Conservation (phyloP, 1,140 invertebrate genomes). For the Euborellia annulipes region DNA sequence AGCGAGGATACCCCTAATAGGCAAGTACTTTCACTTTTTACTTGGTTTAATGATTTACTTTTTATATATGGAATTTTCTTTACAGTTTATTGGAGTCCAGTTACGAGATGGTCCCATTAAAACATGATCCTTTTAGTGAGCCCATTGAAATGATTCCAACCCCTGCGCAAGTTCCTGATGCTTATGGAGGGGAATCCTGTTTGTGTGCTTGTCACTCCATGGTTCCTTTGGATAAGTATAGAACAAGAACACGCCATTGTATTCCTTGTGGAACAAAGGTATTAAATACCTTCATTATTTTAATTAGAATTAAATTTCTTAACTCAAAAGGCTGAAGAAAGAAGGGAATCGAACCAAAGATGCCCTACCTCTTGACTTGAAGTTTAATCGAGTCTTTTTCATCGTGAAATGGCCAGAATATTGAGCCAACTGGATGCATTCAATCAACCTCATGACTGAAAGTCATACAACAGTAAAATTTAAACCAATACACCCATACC, state of each 20-base stretch:
- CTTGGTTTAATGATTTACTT: slow-evolving; percentile 1
- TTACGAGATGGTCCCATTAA: slow-evolving; percentile 33
- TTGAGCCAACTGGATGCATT: too few relatives aligned
- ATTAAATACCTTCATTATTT: too few relatives aligned
- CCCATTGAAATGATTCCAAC: slow-evolving; percentile 30
- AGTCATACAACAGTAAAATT: too few relatives aligned
- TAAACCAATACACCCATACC: too few relatives aligned
- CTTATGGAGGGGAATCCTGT: slow-evolving; percentile 42
- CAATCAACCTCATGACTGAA: too few relatives aligned
- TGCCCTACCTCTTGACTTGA: too few relatives aligned
- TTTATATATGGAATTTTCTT: slow-evolving; percentile 15
- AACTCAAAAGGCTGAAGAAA: too few relatives aligned
- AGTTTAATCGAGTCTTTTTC: too few relatives aligned
- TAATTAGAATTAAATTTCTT: too few relatives aligned
- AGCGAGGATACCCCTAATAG: slow-evolving; percentile 52
- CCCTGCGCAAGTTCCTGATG: slow-evolving; percentile 36
- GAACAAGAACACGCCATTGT: slow-evolving; percentile 38
- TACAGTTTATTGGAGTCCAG: slow-evolving; percentile 31
- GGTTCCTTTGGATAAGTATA: slow-evolving; percentile 28
- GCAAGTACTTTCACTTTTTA: slow-evolving; percentile 32
- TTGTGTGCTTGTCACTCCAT: slow-evolving; percentile 40
- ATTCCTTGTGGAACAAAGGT: too few relatives aligned
- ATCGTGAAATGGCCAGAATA: too few relatives aligned
- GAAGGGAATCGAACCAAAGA: too few relatives aligned
- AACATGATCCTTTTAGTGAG: slow-evolving; percentile 36